Evolutionary conservation across 2,797 vertebrate species (phyloP).

Genomic region (Antrozous pallidus): DNA sequence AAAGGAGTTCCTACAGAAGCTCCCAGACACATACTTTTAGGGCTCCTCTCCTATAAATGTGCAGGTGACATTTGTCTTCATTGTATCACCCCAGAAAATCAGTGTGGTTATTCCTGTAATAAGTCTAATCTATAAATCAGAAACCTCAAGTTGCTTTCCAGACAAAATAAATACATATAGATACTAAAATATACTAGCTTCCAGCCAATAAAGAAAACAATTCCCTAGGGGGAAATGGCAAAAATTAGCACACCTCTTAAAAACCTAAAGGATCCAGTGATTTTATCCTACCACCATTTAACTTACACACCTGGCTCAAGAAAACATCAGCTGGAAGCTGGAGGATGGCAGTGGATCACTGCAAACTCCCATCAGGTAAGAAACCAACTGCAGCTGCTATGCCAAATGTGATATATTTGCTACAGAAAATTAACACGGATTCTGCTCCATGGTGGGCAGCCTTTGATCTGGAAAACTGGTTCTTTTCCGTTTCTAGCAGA

Average conservation of each 20-base stretch:
- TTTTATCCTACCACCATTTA: not conserved
- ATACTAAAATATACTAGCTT: not conserved
- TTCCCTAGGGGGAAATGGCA: not conserved
- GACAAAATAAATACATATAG: not conserved
- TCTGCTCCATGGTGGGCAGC: not conserved
- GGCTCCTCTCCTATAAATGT: not conserved
- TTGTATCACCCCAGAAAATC: no score
- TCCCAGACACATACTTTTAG: not conserved
- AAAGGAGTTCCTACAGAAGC: not conserved
- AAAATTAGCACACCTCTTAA: not conserved
- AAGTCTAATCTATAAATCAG: not conserved
- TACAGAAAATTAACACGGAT: slow-evolving; percentile 26
- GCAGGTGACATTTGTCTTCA: not conserved
- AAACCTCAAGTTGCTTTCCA: not conserved
- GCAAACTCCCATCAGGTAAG: not conserved
- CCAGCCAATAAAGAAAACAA: not conserved
- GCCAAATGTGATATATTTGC: slow-evolving; percentile 27
- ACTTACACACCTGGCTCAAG: not conserved
- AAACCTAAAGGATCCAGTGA: not conserved
- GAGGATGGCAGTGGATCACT: not conserved
- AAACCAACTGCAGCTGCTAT: not conserved
- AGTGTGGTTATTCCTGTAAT: not conserved
- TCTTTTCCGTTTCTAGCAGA: slow-evolving; percentile 15
- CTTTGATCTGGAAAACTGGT: slow-evolving; percentile 31
- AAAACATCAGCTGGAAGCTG: not conserved